A percentile compares a stretch with the other conserved stretches of the same genome.
These are phyloP conservation scores for Haemorhous mexicanus DNA, from an alignment of 2,113 vertebrate genomes.

Conservation along the genomic window DNA sequence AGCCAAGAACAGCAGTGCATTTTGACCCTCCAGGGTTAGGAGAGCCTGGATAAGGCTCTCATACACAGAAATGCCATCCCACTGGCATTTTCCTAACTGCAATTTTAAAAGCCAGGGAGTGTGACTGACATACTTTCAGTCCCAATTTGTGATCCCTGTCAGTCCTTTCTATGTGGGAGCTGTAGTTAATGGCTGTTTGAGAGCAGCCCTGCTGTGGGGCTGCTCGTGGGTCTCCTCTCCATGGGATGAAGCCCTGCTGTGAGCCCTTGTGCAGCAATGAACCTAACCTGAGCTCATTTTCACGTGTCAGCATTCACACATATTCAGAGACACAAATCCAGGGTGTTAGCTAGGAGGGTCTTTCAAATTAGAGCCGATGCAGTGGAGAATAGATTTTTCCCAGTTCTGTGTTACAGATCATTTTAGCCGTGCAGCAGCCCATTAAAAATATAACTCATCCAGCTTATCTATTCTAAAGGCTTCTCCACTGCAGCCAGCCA, in stretches of 20 bases:
- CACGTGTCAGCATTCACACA: not conserved
- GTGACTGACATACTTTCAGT: not conserved
- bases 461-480: conserved; percentile 40
- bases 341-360: not conserved
- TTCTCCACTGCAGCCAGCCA: conserved; percentile 35
- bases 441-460: conserved; percentile 19
- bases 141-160: not conserved
- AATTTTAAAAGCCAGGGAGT: not conserved
- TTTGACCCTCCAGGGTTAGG: not conserved
- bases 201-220: not conserved
- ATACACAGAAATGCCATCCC: not conserved
- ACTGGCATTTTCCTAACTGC: not conserved
- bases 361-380: not conserved
- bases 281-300: not conserved
- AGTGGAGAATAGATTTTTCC: not conserved
- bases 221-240: not conserved
- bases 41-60: not conserved
- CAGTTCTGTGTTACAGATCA: not conserved
- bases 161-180: not conserved
- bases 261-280: not conserved
- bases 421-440: not conserved
- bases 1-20: not conserved
- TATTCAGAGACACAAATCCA: not conserved
- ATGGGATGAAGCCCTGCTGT: not conserved
- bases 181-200: not conserved